Percentiles rank a stretch among this genome's conserved stretches.
These are phyloP conservation scores for Phyllopteryx taeniolatus DNA, from an alignment of 2,113 vertebrate genomes.

Conservation along the genomic window DNA sequence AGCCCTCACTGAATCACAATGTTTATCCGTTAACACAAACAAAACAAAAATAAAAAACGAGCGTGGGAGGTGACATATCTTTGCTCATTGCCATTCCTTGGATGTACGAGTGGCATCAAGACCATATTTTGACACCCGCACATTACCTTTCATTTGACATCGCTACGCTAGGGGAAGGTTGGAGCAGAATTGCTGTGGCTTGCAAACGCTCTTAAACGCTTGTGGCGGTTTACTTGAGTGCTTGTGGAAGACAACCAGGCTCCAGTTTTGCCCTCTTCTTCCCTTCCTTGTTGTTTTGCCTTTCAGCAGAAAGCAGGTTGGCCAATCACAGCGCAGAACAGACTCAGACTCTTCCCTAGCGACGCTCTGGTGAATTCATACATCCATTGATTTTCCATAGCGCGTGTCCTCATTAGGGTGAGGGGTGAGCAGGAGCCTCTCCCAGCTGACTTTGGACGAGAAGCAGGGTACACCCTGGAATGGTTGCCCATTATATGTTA, in stretches of 20 bases:
- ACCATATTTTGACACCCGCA: conserved; percentile 16
- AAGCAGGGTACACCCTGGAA: too few relatives aligned
- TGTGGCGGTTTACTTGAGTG: conserved; percentile 63
- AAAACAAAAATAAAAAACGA: conserved; percentile 21
- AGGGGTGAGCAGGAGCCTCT: too few relatives aligned
- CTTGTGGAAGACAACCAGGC: conserved; percentile 42
- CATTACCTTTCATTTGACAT: conserved; percentile 1
- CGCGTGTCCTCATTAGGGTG: too few relatives aligned
- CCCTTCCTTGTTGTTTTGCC: too few relatives aligned
- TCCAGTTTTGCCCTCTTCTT: too few relatives aligned
- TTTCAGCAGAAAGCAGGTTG: conserved; percentile 3
- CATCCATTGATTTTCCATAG: too few relatives aligned
- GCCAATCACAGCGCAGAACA: too few relatives aligned
- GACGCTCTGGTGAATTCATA: too few relatives aligned
- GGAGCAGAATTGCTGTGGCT: conserved; percentile 48
- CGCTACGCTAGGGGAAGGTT: conserved; percentile 16
- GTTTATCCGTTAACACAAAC: conserved; percentile 15
- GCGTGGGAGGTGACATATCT: conserved; percentile 35
- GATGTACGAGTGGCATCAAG: conserved; percentile 18
- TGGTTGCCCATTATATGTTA: too few relatives aligned
- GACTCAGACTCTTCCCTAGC: too few relatives aligned
- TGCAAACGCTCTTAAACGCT: conserved; percentile 47
- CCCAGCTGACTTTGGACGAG: too few relatives aligned
- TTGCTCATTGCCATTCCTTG: conserved; percentile 28
- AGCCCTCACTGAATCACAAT: conserved; percentile 22